Conservation (phyloP, 2,797 vertebrate species). For the Simalia tracyae region DNA sequence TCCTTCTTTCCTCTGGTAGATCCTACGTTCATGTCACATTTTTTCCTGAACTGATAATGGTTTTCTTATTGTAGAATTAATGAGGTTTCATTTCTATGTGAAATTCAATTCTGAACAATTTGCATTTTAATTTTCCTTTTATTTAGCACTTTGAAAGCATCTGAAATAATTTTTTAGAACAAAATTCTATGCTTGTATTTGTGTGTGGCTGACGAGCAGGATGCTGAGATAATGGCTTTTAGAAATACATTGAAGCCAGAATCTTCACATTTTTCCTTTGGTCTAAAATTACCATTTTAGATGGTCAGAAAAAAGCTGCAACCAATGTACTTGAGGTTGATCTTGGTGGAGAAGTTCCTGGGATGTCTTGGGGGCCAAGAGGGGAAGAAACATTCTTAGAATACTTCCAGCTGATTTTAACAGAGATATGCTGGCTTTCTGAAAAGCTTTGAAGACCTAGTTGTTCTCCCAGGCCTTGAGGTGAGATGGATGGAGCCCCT, state of each 20-base stretch:
- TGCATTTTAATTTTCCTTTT: constrained; percentile 27
- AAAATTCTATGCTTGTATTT: not conserved
- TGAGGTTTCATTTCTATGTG: constrained; percentile 2
- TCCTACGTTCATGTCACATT: not conserved
- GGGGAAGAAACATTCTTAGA: not conserved
- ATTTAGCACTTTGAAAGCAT: not conserved
- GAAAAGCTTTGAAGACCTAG: not conserved
- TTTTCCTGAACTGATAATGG: not conserved
- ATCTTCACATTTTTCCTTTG: not conserved
- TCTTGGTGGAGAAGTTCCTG: not conserved
- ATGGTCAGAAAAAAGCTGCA: not conserved
- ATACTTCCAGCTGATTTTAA: not conserved
- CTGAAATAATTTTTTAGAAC: not conserved
- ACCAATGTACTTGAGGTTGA: not conserved
- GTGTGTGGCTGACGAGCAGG: not conserved
- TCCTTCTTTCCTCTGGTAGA: not conserved
- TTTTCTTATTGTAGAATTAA: constrained; percentile 15
- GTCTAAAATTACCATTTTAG: not conserved
- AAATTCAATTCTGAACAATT: constrained; percentile 6
- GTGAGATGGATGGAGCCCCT: too few relatives aligned
- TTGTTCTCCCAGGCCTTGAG: not conserved
- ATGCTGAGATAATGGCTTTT: not conserved
- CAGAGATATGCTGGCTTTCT: not conserved
- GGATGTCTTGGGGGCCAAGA: not conserved
- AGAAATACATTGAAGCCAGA: not conserved